Percentiles rank a stretch among this genome's conserved stretches.
Evolutionary conservation across 1,140 invertebrate species (phyloP).

Genomic region (Caerostris extrusa): DNA sequence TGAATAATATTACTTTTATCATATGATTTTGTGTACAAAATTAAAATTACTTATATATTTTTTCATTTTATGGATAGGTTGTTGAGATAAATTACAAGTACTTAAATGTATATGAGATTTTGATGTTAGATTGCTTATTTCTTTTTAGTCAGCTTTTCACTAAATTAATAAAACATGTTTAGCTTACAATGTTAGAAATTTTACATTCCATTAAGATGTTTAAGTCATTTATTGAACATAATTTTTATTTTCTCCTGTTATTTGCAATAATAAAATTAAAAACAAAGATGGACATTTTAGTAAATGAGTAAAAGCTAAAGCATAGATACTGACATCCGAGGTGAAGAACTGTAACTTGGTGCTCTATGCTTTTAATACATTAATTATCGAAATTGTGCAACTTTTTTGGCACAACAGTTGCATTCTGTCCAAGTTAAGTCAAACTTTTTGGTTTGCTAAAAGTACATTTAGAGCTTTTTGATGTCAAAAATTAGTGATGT

Average conservation of each 20-base stretch:
- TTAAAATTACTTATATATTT: too few relatives aligned
- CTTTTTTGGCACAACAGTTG: conserved; percentile 26
- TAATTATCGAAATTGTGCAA: neutral
- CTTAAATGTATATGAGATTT: too few relatives aligned
- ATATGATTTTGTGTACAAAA: neutral
- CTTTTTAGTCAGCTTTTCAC: neutral
- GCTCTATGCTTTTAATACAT: conserved; percentile 40
- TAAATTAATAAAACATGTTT: neutral
- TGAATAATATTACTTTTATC: too few relatives aligned
- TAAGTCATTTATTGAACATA: neutral
- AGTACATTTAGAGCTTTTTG: conserved; percentile 65
- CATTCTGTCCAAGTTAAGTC: conserved; percentile 33
- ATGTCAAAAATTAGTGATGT: conserved; percentile 56
- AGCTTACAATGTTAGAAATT: neutral
- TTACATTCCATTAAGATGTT: neutral
- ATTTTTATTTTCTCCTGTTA: neutral
- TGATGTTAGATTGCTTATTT: too few relatives aligned
- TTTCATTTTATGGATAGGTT: neutral
- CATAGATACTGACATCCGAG: conserved; percentile 6
- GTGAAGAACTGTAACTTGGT: conserved; percentile 26
- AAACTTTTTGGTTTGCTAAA: conserved; percentile 22
- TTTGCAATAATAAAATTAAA: neutral
- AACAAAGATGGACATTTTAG: neutral
- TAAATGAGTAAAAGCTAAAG: conserved; percentile 21
- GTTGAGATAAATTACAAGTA: neutral